Evolutionary conservation across 2,888 invertebrate genomes (phyloP).

Genomic region (Galerucella nymphaeae): DNA sequence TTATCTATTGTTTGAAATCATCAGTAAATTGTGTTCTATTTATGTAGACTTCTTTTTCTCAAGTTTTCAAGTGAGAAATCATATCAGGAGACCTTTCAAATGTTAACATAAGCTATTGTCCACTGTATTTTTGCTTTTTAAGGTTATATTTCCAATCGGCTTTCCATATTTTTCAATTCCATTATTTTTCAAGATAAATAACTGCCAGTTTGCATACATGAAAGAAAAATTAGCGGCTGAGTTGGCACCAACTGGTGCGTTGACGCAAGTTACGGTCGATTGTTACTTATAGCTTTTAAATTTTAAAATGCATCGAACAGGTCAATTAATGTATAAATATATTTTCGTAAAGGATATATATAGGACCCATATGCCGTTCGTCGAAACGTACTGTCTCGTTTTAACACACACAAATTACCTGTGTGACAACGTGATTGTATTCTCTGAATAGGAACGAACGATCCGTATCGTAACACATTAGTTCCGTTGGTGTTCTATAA

Average conservation of each 20-base stretch:
- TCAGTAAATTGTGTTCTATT: no score
- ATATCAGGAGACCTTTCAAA: no score
- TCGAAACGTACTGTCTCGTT: constrained; percentile 31
- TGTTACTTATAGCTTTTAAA: constrained; percentile 14
- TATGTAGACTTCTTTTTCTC: no score
- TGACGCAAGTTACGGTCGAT: constrained; percentile 9
- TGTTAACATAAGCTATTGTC: no score
- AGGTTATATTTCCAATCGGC: no score
- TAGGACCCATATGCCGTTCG: constrained; percentile 26
- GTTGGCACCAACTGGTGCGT: background rate
- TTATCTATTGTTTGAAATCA: no score
- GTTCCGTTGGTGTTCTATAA: constrained; percentile 56
- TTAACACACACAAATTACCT: constrained; percentile 52
- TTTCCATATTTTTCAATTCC: no score
- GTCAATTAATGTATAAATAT: constrained; percentile 14
- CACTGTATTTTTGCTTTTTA: no score
- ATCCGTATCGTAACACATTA: constrained; percentile 59
- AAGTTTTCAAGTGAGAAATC: no score
- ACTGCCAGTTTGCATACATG: background rate
- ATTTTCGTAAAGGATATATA: constrained; percentile 4
- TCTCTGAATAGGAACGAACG: constrained; percentile 54
- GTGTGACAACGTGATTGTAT: constrained; percentile 60
- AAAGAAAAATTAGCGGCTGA: background rate
- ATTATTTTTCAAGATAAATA: no score
- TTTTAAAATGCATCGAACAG: constrained; percentile 10